These are phyloP conservation scores for Amazona guildingii DNA, from an alignment of 2,113 vertebrate species.

Conservation along the genomic window DNA sequence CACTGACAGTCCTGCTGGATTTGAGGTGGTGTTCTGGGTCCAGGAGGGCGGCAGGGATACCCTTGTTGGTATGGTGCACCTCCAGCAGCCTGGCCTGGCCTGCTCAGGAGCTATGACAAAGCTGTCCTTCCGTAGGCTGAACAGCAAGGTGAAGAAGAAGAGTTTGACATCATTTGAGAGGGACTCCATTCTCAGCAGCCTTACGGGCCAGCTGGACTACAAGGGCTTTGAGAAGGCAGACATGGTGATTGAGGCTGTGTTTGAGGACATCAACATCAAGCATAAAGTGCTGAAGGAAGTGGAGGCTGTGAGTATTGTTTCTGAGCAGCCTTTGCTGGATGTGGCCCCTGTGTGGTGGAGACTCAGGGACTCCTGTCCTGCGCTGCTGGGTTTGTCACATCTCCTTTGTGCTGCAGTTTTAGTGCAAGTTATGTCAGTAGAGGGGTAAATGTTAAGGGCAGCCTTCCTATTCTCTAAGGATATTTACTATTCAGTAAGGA, in stretches of 20 bases:
- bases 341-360: neutral
- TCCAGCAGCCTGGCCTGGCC: neutral
- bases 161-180: slow-evolving; percentile 88
- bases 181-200: slow-evolving; percentile 84
- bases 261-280: slow-evolving; percentile 91
- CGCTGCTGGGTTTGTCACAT: neutral
- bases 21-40: neutral
- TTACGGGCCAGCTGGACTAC: slow-evolving; percentile 87
- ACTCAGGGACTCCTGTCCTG: neutral
- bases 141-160: slow-evolving; percentile 92
- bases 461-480: neutral
- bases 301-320: slow-evolving; percentile 84
- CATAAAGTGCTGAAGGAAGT: slow-evolving; percentile 92
- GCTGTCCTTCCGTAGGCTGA: slow-evolving; percentile 76
- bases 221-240: slow-evolving; percentile 86
- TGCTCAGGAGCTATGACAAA: neutral
- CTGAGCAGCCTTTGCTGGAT: neutral
- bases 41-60: neutral
- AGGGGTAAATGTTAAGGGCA: neutral
- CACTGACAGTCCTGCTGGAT: neutral
- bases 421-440: neutral
- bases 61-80: neutral
- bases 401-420: neutral
- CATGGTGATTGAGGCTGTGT: slow-evolving; percentile 98
- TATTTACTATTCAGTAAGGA: neutral